Percentiles rank a stretch among this genome's conserved stretches.
phyloP scores from a whole-genome alignment of 2,797 vertebrate species.

The Hemibagrus guttatus region DNA sequence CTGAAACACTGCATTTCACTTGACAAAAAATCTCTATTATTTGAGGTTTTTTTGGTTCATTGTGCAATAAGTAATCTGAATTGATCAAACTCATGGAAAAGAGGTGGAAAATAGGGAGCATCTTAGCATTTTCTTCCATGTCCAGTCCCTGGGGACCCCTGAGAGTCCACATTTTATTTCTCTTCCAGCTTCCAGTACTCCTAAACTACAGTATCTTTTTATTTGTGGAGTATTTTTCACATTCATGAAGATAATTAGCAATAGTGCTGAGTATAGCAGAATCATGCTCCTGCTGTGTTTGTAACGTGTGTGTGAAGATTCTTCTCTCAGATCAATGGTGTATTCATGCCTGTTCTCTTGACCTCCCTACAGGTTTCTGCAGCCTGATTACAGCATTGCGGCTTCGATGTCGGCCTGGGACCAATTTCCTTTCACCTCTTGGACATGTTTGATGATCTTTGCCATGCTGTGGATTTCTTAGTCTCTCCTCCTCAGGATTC shows the following conservation, averaged over 20 bases:
- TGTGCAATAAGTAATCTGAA: background rate
- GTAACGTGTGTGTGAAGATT: constrained; percentile 2
- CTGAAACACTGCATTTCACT: background rate
- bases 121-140: background rate
- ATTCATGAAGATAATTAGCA: constrained; percentile 1
- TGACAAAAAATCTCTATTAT: background rate
- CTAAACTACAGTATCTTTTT: background rate
- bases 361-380: constrained; percentile 27
- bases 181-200: too few relatives aligned
- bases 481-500: background rate
- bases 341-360: constrained; percentile 45
- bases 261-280: background rate
- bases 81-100: background rate
- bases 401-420: constrained; percentile 43
- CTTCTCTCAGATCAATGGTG: constrained; percentile 20
- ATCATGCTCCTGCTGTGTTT: background rate
- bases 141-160: too few relatives aligned
- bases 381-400: constrained; percentile 45
- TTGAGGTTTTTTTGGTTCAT: background rate
- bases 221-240: background rate
- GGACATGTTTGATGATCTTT: constrained; percentile 11
- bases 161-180: background rate
- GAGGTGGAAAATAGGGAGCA: background rate
- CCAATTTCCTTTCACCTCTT: constrained; percentile 55
- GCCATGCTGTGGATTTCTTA: background rate